phyloP scores from a whole-genome alignment of 2,113 vertebrate genomes.

The Crotophaga sulcirostris region DNA sequence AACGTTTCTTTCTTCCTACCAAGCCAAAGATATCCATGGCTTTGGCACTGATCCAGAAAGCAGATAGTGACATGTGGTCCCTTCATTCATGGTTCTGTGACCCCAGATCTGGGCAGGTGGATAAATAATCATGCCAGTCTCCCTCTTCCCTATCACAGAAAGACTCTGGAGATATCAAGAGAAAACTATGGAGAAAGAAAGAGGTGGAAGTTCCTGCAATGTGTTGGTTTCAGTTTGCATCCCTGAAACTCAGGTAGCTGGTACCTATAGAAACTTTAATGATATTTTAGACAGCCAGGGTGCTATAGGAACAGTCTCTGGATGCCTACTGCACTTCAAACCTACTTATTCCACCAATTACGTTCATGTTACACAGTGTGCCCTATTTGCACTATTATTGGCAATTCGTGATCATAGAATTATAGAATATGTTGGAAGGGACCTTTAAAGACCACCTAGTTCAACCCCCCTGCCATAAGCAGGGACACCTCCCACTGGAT shows the following conservation, averaged over 20 bases:
- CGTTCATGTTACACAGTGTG: rapidly evolving
- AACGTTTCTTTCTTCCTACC: not conserved
- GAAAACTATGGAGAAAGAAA: not conserved
- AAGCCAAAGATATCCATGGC: not conserved
- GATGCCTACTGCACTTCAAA: not conserved
- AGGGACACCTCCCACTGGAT: rapidly evolving
- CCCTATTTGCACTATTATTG: not conserved
- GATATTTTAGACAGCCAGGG: not conserved
- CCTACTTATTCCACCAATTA: not conserved
- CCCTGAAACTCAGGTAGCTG: not conserved
- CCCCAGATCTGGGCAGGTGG: not conserved
- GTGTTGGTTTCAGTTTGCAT: not conserved
- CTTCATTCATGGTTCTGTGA: not conserved
- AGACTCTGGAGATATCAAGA: not conserved
- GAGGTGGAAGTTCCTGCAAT: not conserved
- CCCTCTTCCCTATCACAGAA: not conserved
- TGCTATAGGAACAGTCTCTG: not conserved
- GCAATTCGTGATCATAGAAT: not conserved
- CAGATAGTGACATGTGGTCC: not conserved
- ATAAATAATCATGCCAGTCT: not conserved
- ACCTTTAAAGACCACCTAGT: rapidly evolving
- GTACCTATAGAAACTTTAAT: not conserved
- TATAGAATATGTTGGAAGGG: not conserved
- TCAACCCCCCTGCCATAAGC: rapidly evolving
- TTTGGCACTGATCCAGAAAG: not conserved